Base-by-base conservation (phyloP, 2,888 invertebrate species). In the Pedicia rivosa region DNA sequence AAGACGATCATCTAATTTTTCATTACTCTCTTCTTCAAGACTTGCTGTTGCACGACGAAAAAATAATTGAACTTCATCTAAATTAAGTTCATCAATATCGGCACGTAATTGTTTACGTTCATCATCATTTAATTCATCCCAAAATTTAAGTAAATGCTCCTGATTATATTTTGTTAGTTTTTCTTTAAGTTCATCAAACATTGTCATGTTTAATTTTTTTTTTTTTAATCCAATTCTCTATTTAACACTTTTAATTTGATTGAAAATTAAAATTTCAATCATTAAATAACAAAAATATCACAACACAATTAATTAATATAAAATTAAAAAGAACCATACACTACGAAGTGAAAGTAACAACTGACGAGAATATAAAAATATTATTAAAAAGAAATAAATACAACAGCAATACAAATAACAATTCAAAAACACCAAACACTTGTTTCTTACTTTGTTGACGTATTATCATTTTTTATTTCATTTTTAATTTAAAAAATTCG, bases 81-180 rank as follows among this genome's bases (percentile, higher is more conserved):
- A 60, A 55, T 87, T 71, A 38, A 88, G 61, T 50, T 72, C 72
- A 30, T 63, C 58, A 38, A 90, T 68, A 52, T 84, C 81, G 38
- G 68, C 62, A 48, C 64, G 63, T 29, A 62, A 46, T n/a, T 47
- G 44, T 24, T 44, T 40, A 45, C 67, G 66, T 53, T 88, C 72
- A 36, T 70, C 66, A 27, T 70, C 66, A 16, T 62, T 64, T 15
- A 91, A 56, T 46, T 76, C 72, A 48, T 76, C 68, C 84, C 84
- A 90, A 61, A 78, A 87, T 48, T 74, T 70, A 20, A 91, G 60
- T 46, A 91, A 66, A 54, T 91, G 90, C 44, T 78, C 75, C 64
- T 91, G 91, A 38, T 74, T 73, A 55, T 75, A 72, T 45, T 67
- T 59, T 34, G 61, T 57, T 42, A 83, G 62, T 31, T 64, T 59